phyloP scores from a whole-genome alignment of 2,888 invertebrate genomes.

The Ernsta delagoae region DNA sequence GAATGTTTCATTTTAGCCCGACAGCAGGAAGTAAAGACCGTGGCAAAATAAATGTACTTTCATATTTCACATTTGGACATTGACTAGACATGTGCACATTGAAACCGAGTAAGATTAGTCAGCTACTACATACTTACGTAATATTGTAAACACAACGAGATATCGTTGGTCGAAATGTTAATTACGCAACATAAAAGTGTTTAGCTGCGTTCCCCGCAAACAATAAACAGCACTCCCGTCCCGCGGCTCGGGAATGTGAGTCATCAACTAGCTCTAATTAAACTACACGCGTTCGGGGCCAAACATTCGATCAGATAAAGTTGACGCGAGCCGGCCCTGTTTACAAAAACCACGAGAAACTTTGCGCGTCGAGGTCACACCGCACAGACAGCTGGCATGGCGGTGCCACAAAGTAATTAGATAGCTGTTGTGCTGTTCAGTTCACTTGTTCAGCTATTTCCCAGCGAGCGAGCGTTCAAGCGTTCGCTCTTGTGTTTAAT shows the following conservation, averaged over 20 bases:
- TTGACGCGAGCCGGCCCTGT: constrained; percentile 56
- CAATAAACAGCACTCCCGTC: constrained; percentile 25
- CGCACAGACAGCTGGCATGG: constrained; percentile 60
- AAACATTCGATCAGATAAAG: constrained; percentile 57
- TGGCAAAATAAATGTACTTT: constrained; percentile 32
- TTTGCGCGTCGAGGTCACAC: constrained; percentile 66
- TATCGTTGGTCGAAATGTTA: background rate
- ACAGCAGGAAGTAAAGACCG: constrained; percentile 30
- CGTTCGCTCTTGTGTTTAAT: constrained; percentile 73
- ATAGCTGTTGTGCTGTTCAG: constrained; percentile 74
- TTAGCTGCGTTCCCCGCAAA: constrained; percentile 24
- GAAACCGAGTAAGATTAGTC: constrained; percentile 3
- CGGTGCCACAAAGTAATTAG: constrained; percentile 75
- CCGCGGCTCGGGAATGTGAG: constrained; percentile 28
- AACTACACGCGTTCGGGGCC: constrained; percentile 40
- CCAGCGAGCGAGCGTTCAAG: constrained; percentile 66
- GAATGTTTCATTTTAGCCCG: constrained; percentile 35
- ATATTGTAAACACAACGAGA: background rate
- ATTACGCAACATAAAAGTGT: constrained; percentile 12
- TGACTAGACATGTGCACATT: constrained; percentile 5
- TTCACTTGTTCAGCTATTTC: constrained; percentile 77
- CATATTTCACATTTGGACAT: constrained; percentile 24
- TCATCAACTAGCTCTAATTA: constrained; percentile 35
- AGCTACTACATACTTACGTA: background rate
- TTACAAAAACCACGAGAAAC: constrained; percentile 73